A percentile compares a stretch with the other conserved stretches of the same genome.
These are phyloP conservation scores for Conus betulinus DNA, from an alignment of 1,140 invertebrate species.

Conservation along the genomic window DNA sequence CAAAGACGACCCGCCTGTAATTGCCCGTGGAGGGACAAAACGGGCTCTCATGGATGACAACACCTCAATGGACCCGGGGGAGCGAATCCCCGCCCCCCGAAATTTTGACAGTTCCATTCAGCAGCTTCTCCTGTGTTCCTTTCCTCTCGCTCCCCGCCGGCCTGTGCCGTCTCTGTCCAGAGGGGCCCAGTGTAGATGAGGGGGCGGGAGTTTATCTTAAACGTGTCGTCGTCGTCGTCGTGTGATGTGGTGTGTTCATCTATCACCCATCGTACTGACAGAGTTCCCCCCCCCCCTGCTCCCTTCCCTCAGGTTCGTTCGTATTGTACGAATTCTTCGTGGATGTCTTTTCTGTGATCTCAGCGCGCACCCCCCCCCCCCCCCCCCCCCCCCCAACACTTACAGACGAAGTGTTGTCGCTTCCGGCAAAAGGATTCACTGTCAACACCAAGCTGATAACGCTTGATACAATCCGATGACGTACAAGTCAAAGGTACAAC, in stretches of 20 bases:
- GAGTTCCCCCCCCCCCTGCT: not conserved
- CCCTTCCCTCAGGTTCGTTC: too few species aligned
- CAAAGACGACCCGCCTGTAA: slow-evolving; percentile 10
- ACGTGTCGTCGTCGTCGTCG: not conserved
- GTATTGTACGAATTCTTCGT: too few species aligned
- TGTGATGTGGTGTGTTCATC: not conserved
- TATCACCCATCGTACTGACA: not conserved
- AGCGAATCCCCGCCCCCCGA: slow-evolving; percentile 6
- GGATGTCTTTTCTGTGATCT: too few species aligned
- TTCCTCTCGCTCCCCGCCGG: not conserved
- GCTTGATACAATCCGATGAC: too few species aligned
- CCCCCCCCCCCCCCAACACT: too few species aligned
- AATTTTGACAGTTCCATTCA: slow-evolving; percentile 30
- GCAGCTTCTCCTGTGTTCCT: too few species aligned
- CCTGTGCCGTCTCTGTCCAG: not conserved
- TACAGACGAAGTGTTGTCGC: too few species aligned
- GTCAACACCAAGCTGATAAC: too few species aligned
- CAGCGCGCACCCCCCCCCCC: too few species aligned
- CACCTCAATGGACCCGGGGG: not conserved
- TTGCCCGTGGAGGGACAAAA: slow-evolving; percentile 14
- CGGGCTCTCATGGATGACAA: slow-evolving; percentile 10
- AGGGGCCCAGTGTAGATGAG: too few species aligned
- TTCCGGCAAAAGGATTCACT: too few species aligned
- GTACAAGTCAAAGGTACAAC: too few species aligned
- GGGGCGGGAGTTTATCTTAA: not conserved